Base-by-base conservation (phyloP, 2,888 invertebrate species). In the Brassicogethes aeneus region DNA sequence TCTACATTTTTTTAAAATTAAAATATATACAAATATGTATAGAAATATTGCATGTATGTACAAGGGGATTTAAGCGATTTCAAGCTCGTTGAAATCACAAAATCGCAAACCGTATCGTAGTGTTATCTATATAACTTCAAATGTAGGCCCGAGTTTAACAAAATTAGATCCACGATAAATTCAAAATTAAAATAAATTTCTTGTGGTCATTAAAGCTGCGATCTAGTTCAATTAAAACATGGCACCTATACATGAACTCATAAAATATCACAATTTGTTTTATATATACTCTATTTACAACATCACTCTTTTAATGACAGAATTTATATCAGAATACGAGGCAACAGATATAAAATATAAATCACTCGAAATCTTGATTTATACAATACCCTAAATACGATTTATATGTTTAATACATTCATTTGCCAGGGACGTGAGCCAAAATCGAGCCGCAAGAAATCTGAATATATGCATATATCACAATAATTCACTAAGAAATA, bases 21-120 rank as follows among this genome's bases (percentile, higher is more conserved):
- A 51, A 52, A 48, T 58, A 57, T 56, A 54, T 55, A 57, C 51
- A 55, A 51, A 53, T 54, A 55, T 56, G 43, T 48, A 57, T 52
- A 56, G 63, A 64, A 61, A 63, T 61, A 64, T 63, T 62, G 60
- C 62, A 58, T 60, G 54, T 44, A 52, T 57, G 50, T 58, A 63
- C 59, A 62, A n/a, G n/a, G 38, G 45, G 60, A 61, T 57, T 65
- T 62, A 53, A 58, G 60, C 62, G 62, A 60, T 60, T 60, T 63
- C 64, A 61, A 53, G 46, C 43, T 32, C 16, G 52, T 41, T 58
- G 62, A 65, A 64, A 64, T 61, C 62, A 63, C 50, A 53, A 60
- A 64, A 63, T 62, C 62, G 48, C 23, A 23, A 10, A 23, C 10
- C 23, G 23, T 23, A 23, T 23, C 5, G 23, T n/a, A 23, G 23